phyloP scores from a whole-genome alignment of 1,140 invertebrate genomes.

The Thaumatotibia leucotreta region DNA sequence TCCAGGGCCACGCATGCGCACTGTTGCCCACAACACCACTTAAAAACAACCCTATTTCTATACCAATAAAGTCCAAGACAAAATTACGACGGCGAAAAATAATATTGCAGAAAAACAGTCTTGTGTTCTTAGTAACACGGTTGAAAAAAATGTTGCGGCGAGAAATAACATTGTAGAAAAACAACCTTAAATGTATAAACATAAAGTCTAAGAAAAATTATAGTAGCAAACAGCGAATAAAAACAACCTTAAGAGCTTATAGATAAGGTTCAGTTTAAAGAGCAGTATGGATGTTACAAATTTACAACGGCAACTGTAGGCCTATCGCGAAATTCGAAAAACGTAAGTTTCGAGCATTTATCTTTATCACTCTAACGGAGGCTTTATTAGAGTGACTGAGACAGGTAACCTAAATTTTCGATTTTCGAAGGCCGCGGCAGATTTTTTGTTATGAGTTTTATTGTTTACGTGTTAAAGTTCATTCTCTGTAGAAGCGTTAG shows the following conservation, averaged over 20 bases:
- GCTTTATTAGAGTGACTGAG: background rate
- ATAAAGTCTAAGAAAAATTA: too few relatives aligned
- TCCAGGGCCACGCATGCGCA: constrained; percentile 49
- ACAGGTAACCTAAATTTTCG: too few relatives aligned
- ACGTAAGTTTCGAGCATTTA: background rate
- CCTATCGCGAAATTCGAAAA: background rate
- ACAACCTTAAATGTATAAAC: too few relatives aligned
- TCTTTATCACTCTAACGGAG: too few relatives aligned
- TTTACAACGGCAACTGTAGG: background rate
- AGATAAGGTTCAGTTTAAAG: too few relatives aligned
- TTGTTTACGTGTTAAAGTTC: background rate
- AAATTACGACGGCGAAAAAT: background rate
- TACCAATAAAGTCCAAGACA: background rate
- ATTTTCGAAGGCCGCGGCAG: too few relatives aligned
- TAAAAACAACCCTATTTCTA: constrained; percentile 31
- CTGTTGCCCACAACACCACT: constrained; percentile 1
- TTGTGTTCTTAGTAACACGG: too few relatives aligned
- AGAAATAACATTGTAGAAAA: too few relatives aligned
- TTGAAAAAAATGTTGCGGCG: too few relatives aligned
- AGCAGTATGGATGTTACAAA: background rate
- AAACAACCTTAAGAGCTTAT: too few relatives aligned
- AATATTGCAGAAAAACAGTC: too few relatives aligned
- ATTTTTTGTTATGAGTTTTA: background rate
- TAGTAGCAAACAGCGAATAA: too few relatives aligned
- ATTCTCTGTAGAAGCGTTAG: background rate